These are phyloP conservation scores for Drosophila putrida DNA, from an alignment of 2,888 invertebrate species.

Conservation along the genomic window DNA sequence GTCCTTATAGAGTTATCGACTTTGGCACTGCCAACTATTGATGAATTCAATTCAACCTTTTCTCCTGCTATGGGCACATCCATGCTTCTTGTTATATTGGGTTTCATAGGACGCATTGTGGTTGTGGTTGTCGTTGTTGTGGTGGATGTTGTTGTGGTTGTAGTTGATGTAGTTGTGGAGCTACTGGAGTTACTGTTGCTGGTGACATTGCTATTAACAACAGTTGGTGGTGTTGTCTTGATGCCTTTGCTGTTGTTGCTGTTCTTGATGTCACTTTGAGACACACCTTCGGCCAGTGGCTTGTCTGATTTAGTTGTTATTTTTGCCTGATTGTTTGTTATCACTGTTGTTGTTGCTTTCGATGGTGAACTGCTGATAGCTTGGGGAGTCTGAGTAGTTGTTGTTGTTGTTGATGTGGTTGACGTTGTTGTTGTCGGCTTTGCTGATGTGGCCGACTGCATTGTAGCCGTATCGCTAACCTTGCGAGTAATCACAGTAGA, in stretches of 20 bases:
- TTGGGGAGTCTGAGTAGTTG: slow-evolving; percentile 1
- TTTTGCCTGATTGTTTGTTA: slow-evolving; percentile 26
- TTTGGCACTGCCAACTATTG: slow-evolving; percentile 1
- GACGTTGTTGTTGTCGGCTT: slow-evolving; percentile 1
- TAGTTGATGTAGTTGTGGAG: slow-evolving; percentile 32
- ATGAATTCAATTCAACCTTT: slow-evolving; percentile 11
- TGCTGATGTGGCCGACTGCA: slow-evolving; percentile 1
- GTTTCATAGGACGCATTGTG: slow-evolving; percentile 86
- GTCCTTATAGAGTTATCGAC: slow-evolving; percentile 3
- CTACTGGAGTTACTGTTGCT: slow-evolving; percentile 6
- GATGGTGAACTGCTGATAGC: neutral
- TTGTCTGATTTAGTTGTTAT: slow-evolving; percentile 13
- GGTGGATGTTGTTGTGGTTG: slow-evolving; percentile 50
- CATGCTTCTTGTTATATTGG: slow-evolving; percentile 86
- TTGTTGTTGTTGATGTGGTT: slow-evolving; percentile 8
- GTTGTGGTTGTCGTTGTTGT: slow-evolving; percentile 68
- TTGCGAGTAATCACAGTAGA: slow-evolving; percentile 16
- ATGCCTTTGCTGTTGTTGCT: neutral
- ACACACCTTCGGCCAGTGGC: slow-evolving; percentile 33
- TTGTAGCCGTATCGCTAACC: slow-evolving; percentile 29
- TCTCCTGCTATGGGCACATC: slow-evolving; percentile 66
- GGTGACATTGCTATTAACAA: slow-evolving; percentile 5
- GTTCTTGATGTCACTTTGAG: slow-evolving; percentile 8
- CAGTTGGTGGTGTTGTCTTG: slow-evolving; percentile 2
- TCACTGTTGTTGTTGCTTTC: slow-evolving; percentile 3